Evolutionary conservation across 1,140 invertebrate species (phyloP), one percentile per base, ranked within the genome.

Genomic region (Diploscapter pachys): DNA sequence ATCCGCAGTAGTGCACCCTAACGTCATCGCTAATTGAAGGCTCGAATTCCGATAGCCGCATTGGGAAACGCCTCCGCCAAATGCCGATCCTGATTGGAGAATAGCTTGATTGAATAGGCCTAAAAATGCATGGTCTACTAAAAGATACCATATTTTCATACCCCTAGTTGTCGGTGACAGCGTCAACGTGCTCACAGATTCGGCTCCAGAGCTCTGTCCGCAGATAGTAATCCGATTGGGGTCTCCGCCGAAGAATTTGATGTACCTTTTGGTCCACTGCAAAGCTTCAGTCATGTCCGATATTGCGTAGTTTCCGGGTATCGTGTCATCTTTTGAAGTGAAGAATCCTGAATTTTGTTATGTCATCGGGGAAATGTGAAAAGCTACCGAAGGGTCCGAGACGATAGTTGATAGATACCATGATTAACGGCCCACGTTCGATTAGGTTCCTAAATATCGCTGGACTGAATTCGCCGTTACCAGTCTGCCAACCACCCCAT

Each of bases 201-300:
- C 88, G 31, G 90, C 90, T 3, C 90, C 90, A 4, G 90, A 88
- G 0, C 89, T 89, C 85, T 92, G 90, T 2, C 92, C 92, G 68
- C 91, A 87, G 2, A 93, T 81, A 0, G 92, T 92, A 0, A 93
- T 87, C 53, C 89, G 87, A n/a, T 88, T 85, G 0, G 89, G 87
- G 86, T 92, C 90, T 4, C 91, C 92, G 3, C 91, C 91, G 81
- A 92, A 92, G n/a, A 88, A 86, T n/a, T 85, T 86, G 56, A 92
- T 91, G 84, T 92, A 91, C 66, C 90, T 87, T 66, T 89, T 86
- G 3, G 92, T 86, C 92, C 92, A 93, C 9, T 90, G 79, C 11
- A 93, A 80, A 2, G 90, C 91, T 70, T 91, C 82, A 75, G 90
- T 90, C 78, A 92, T 90, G 83, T 93, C 92, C 67, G 91, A 86